Evolutionary conservation across 2,113 vertebrate species (phyloP), one percentile per base, ranked within the genome.

Genomic region (Dissostichus mawsoni): DNA sequence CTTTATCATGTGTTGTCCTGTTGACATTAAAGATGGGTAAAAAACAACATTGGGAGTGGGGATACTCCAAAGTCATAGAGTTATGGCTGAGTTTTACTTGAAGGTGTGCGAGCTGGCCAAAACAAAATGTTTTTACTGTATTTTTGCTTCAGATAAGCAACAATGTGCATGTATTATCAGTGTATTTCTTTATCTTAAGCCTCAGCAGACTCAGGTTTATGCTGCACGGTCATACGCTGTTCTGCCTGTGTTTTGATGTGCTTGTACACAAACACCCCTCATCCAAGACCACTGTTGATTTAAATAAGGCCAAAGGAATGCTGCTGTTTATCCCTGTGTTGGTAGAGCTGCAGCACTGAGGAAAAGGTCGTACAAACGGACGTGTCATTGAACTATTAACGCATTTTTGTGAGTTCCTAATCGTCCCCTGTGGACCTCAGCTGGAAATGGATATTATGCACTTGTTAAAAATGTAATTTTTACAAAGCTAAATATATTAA

Each of bases 231-330:
- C 50, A 17, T 33, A 47, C 0, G 10, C 51, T 85, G 68, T 85
- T 78, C 44, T 0, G 62, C 29, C 76, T 82, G 68, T 88, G 84
- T 87, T 90, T 89, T 69, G 87, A 78, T 57, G 3, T 77, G 65
- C 44, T 78, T 61, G 85, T 92, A 88, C 48, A 93, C 83, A 88
- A 80, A 13, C 13, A 65, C 1, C 17, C 64, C 71, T 68, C 29
- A 74, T 85, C 67, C 81, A 48, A 76, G 76, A 66, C 63, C 67
- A 72, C 69, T 90, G 88, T 89, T 92, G 87, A 89, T 81, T 78
- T 72, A 68, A 86, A 87, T 76, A 45, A 70, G 71, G 41, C 11
- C 7, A 81, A 74, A 84, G 87, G 84, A 91, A 92, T 90, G 89
- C 83, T 88, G 88, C 84, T 84, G 82, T 86, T 87, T 74, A 77